A percentile compares a stretch with the other conserved stretches of the same genome.
These are phyloP conservation scores for Chirona hameri DNA, from an alignment of 2,888 invertebrate species.

Conservation along the genomic window DNA sequence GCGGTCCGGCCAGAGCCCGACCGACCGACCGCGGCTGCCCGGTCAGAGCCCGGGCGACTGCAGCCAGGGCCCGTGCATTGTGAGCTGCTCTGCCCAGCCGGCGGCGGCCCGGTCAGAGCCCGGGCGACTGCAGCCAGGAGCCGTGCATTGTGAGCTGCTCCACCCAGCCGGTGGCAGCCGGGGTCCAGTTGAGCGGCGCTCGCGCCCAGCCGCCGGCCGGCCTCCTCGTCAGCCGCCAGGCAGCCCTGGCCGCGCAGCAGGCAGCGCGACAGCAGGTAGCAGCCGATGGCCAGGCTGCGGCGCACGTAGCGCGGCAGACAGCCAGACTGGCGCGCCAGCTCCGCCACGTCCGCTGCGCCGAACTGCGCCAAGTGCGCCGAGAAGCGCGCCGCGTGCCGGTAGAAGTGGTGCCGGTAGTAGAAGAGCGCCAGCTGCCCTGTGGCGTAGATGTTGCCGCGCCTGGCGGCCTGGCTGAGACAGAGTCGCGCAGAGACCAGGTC, in stretches of 20 bases:
- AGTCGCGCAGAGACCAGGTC: background rate
- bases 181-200: background rate
- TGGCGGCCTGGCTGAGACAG: background rate
- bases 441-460: conserved; percentile 12
- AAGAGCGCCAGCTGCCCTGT: background rate
- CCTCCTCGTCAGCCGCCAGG: background rate
- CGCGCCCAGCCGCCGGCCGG: background rate
- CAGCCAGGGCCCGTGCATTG: too few species aligned
- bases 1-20: too few species aligned
- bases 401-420: conserved; percentile 10
- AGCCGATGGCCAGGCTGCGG: conserved; percentile 14
- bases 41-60: too few species aligned
- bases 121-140: background rate
- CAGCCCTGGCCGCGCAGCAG: background rate
- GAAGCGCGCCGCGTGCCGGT: background rate
- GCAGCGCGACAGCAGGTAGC: conserved; percentile 23
- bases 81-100: too few species aligned
- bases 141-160: background rate
- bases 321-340: background rate
- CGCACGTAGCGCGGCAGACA: background rate
- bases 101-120: background rate
- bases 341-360: background rate
- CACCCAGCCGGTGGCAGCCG: background rate
- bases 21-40: too few species aligned
- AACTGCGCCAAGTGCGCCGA: background rate